Conservation (phyloP, 2,113 vertebrate genomes). For the Suncus etruscus region DNA sequence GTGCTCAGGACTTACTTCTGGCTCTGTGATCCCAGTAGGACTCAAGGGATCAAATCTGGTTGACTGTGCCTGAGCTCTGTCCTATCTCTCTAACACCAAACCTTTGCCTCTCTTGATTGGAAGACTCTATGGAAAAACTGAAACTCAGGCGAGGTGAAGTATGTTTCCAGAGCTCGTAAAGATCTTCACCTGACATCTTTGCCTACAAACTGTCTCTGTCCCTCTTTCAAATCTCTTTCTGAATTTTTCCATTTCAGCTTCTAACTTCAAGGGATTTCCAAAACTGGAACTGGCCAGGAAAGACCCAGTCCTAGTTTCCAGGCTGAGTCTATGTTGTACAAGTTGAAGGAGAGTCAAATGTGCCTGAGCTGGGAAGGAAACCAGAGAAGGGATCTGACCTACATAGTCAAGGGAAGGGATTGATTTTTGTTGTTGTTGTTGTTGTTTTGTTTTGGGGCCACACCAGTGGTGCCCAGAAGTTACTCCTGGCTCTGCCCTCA, state of each 20-base stretch:
- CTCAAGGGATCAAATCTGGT: no score
- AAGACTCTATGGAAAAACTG: constrained; percentile 68
- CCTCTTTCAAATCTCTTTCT: neutral
- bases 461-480: no score
- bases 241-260: constrained; percentile 48
- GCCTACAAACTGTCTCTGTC: constrained; percentile 9
- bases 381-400: no score
- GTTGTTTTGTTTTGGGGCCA: no score
- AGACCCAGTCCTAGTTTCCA: constrained; percentile 37
- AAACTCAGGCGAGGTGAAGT: constrained; percentile 53
- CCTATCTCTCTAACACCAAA: no score
- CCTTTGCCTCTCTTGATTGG: constrained; percentile 53
- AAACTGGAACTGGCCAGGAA: constrained; percentile 10
- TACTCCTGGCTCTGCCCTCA: no score
- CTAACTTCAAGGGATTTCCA: constrained; percentile 27
- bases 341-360: constrained; percentile 3
- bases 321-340: neutral
- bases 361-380: neutral
- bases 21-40: no score
- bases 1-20: neutral
- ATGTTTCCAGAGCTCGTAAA: neutral
- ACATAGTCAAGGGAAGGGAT: no score
- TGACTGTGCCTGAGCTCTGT: no score
- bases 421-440: no score
- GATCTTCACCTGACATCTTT: constrained; percentile 71